Evolutionary conservation across 2,797 vertebrate species (phyloP), one percentile per base, ranked within the genome.

Genomic region (Macrochelys suwanniensis): DNA sequence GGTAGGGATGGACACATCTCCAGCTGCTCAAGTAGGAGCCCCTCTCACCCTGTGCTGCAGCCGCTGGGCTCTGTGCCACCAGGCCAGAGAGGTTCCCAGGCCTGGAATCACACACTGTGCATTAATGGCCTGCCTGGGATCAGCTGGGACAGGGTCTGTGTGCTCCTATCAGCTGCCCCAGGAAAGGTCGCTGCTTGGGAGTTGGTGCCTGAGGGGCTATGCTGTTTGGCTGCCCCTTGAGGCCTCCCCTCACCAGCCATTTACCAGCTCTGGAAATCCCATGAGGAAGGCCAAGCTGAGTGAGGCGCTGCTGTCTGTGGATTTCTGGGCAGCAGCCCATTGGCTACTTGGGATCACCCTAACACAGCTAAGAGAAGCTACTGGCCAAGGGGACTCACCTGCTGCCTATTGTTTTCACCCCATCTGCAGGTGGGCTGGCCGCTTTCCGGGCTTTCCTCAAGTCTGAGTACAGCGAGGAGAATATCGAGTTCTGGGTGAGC

Each of bases 391-490:
- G 0, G 13, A 3, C 31, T 79, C 85, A 49, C 74, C 77, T 95
- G 51, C 93, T 37, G 23, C 92, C 15, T 0, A 68, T 95, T 94
- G 91, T 21, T 49, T 88, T 45, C 91, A 23, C 78, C 86, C 26
- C 7, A 88, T 85, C 95, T 53, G 12, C 85, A 99, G 99, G 82
- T 92, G 99, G 99, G 51, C 98, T 98, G 81, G 90, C 94, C 4
- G 98, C 99, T 88, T 99, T 99, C 96, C 95, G 97, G 68, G 98
- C 96, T 81, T 99, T 99, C 95, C 97, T 99, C 94, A 98, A 96
- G 92, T 99, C 99, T 0, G 99, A 99, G 96, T 99, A 99, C 97
- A 99, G 99, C 1, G 98, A 99, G 96, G 99, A 99, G 97, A 99
- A 99, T 97, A 98, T 99, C 2, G 98, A 99, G 87, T 99, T 99